Percentiles rank a stretch among this genome's conserved stretches.
Conservation (phyloP, 2,113 vertebrate species). For the Elephantulus edwardii region DNA sequence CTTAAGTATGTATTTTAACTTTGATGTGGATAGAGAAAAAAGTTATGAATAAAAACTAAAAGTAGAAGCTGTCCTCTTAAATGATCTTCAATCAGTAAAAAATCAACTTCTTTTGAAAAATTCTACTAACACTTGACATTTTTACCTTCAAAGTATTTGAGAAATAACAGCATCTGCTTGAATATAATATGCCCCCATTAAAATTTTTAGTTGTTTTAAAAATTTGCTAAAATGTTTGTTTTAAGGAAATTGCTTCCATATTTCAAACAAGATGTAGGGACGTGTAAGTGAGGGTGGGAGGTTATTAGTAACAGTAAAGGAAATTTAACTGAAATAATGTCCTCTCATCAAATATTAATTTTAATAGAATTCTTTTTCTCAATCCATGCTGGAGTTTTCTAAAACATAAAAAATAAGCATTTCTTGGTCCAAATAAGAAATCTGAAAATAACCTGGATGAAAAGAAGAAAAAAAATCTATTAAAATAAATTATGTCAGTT, state of each 20-base stretch:
- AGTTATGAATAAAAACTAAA: conserved; percentile 49
- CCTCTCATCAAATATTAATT: conserved; percentile 16
- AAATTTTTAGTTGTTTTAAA: conserved; percentile 27
- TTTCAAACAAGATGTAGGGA: not conserved
- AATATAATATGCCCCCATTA: not conserved
- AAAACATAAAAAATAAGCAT: conserved; percentile 4
- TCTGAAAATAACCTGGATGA: conserved; percentile 3
- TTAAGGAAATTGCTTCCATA: conserved; percentile 15
- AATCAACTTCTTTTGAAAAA: conserved; percentile 37
- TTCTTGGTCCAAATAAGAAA: conserved; percentile 10
- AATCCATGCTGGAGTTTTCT: not conserved
- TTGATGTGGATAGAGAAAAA: conserved; percentile 16
- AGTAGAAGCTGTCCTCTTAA: conserved; percentile 39
- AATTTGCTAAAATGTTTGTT: conserved; percentile 2
- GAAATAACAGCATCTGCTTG: conserved; percentile 7
- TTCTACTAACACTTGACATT: not conserved
- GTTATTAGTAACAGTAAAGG: too few relatives aligned
- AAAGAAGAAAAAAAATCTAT: not conserved
- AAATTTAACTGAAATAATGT: conserved; percentile 28
- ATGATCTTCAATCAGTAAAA: conserved; percentile 18
- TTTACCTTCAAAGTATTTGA: conserved; percentile 46
- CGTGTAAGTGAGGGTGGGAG: not conserved
- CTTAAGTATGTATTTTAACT: conserved; percentile 30
- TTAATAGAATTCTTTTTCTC: conserved; percentile 39
- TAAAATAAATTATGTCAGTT: conserved; percentile 4